Conservation (phyloP, 2,888 invertebrate genomes). For the Therioaphis trifolii region DNA sequence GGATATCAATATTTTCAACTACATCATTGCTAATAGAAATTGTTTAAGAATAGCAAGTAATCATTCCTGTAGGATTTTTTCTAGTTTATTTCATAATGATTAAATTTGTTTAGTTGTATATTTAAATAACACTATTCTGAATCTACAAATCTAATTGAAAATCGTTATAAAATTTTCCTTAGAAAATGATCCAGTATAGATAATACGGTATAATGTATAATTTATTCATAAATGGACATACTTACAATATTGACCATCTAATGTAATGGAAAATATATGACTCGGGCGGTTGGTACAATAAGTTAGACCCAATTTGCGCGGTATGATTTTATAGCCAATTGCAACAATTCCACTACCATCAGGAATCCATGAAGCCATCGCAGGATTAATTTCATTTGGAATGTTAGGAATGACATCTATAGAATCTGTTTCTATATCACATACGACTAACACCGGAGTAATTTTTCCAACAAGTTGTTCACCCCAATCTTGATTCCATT, state of each 20-base stretch:
- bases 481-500: conserved; percentile 84
- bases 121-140: no score
- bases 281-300: conserved; percentile 81
- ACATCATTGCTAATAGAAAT: no score
- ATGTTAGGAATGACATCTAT: conserved; percentile 64
- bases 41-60: no score
- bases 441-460: conserved; percentile 77
- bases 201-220: no score
- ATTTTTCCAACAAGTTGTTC: conserved; percentile 83
- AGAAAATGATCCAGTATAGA: no score
- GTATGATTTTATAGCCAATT: conserved; percentile 78
- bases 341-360: conserved; percentile 75
- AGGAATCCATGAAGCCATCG: conserved; percentile 71
- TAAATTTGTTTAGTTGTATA: no score
- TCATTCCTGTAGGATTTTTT: no score
- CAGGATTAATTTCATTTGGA: conserved; percentile 69
- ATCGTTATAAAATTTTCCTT: no score
- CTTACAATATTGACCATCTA: conserved; percentile 75
- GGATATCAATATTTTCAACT: no score
- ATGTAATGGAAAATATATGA: conserved; percentile 74
- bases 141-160: no score
- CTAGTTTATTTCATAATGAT: no score
- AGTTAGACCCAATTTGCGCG: conserved; percentile 80
- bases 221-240: conserved; percentile 64
- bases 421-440: conserved; percentile 74